phyloP scores from a whole-genome alignment of 2,888 invertebrate genomes.

The Pseudoips prasinana region DNA sequence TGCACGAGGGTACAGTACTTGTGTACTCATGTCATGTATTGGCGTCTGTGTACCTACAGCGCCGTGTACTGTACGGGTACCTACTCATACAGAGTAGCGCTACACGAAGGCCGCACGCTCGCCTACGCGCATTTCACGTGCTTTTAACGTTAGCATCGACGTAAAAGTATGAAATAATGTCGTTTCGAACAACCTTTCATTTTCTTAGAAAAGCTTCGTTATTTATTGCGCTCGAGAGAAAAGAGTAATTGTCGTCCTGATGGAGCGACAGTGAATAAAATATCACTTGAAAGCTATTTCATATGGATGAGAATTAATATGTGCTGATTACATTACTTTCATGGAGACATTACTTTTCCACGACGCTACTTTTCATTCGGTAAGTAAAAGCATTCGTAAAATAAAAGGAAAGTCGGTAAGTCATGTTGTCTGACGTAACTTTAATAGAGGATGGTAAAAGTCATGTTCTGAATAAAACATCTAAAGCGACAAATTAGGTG shows the following conservation, averaged over 20 bases:
- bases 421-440: constrained; percentile 13
- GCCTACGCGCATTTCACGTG: constrained; percentile 60
- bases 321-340: constrained; percentile 24
- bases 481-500: constrained; percentile 67
- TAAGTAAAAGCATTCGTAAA: constrained; percentile 13
- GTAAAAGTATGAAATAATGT: constrained; percentile 63
- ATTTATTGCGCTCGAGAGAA: constrained; percentile 54
- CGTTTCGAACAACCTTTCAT: constrained; percentile 66
- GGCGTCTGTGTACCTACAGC: constrained; percentile 13
- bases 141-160: constrained; percentile 63
- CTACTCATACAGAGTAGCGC: constrained; percentile 17
- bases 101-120: constrained; percentile 21
- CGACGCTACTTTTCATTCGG: constrained; percentile 1
- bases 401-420: constrained; percentile 10
- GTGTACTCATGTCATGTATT: constrained; percentile 19
- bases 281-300: constrained; percentile 43
- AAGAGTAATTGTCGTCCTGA: constrained; percentile 52
- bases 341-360: constrained; percentile 8
- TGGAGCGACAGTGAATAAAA: constrained; percentile 55
- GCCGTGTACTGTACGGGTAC: not conserved
- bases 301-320: constrained; percentile 25
- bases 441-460: constrained; percentile 51
- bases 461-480: constrained; percentile 66
- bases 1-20: constrained; percentile 40
- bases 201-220: constrained; percentile 58